Evolutionary conservation across 2,888 invertebrate genomes (phyloP).

Genomic region (Microchrysa polita): DNA sequence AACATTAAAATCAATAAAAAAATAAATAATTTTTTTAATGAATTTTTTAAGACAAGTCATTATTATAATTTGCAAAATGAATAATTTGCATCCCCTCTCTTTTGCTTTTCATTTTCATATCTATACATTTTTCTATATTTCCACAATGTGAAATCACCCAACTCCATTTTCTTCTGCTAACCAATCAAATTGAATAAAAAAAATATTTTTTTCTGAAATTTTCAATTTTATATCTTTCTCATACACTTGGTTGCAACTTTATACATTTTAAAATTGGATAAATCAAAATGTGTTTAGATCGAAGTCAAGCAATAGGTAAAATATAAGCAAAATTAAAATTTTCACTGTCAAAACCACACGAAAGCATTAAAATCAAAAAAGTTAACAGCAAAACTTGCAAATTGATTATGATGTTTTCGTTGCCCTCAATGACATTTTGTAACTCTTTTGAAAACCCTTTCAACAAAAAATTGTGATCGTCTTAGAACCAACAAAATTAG

Average conservation of each 20-base stretch:
- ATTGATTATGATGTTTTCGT: slow-evolving; percentile 33
- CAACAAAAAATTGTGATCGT: slow-evolving; percentile 39
- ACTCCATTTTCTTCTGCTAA: background rate
- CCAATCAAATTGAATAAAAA: background rate
- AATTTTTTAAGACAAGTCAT: background rate
- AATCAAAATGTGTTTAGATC: slow-evolving; percentile 53
- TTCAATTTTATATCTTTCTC: slow-evolving; percentile 22
- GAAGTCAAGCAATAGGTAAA: slow-evolving; percentile 57
- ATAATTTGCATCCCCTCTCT: slow-evolving; percentile 46
- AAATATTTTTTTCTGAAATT: slow-evolving; percentile 36
- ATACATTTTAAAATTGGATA: slow-evolving; percentile 53
- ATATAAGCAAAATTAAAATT: slow-evolving; percentile 38
- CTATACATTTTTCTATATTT: slow-evolving; percentile 2
- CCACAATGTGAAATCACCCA: slow-evolving; percentile 17
- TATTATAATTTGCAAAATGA: background rate
- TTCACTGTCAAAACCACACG: background rate
- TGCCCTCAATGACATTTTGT: slow-evolving; percentile 24
- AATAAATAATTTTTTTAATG: too few species aligned
- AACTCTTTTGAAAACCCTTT: too few species aligned
- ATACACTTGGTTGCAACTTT: slow-evolving; percentile 50
- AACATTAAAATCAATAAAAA: too few species aligned
- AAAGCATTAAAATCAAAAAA: slow-evolving; percentile 17
- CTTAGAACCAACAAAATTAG: slow-evolving; percentile 11
- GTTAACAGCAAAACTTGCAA: slow-evolving; percentile 10
- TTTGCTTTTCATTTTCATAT: slow-evolving; percentile 48